Evolutionary conservation across 2,797 vertebrate genomes (phyloP).

Genomic region (Synanceia verrucosa): DNA sequence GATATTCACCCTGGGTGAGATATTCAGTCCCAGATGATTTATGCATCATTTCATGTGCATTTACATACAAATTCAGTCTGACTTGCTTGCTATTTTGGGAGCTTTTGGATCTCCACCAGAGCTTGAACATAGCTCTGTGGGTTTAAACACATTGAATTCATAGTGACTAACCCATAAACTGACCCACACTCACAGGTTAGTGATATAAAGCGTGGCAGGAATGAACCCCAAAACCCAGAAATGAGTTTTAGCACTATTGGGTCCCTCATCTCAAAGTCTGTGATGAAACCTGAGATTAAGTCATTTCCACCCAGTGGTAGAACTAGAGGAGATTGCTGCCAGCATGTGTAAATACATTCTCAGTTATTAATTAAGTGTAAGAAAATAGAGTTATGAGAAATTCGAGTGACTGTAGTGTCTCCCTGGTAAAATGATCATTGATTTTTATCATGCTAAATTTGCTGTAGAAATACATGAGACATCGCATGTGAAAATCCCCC

Average conservation of each 20-base stretch:
- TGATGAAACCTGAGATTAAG: too few relatives aligned
- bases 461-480: not conserved
- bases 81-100: not conserved
- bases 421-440: not conserved
- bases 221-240: too few relatives aligned
- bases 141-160: not conserved
- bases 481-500: not conserved
- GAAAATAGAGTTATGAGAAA: not conserved
- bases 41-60: not conserved
- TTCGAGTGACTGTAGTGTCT: not conserved
- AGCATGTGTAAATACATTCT: not conserved
- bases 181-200: not conserved
- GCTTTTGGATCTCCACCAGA: not conserved
- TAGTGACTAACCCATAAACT: not conserved
- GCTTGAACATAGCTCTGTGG: not conserved
- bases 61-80: not conserved
- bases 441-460: not conserved
- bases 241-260: too few relatives aligned
- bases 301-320: too few relatives aligned
- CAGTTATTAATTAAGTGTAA: not conserved
- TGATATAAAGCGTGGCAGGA: too few relatives aligned
- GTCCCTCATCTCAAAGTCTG: too few relatives aligned
- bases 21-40: not conserved
- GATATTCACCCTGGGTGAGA: conserved; percentile 3
- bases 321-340: not conserved